phyloP scores from a whole-genome alignment of 2,113 vertebrate species.

The Australoheros scitulus region DNA sequence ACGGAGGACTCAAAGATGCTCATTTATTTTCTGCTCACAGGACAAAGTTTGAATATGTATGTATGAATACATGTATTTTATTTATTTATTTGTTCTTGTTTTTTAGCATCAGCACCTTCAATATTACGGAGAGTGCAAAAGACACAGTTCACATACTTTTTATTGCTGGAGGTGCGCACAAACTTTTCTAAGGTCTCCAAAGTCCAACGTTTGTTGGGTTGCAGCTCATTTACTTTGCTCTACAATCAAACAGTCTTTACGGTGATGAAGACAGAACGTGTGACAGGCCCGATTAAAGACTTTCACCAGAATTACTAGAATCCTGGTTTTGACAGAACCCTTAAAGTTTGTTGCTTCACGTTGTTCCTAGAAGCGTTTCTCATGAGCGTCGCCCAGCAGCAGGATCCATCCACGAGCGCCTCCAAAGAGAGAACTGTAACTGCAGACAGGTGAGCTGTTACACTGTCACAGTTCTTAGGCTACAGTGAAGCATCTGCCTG shows the following conservation, averaged over 20 bases:
- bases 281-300: too few relatives aligned
- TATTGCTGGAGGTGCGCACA: background rate
- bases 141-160: background rate
- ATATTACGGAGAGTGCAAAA: background rate
- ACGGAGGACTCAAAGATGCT: background rate
- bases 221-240: too few relatives aligned
- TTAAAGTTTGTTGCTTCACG: background rate
- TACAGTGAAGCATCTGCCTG: background rate
- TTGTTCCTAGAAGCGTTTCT: background rate
- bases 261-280: too few relatives aligned
- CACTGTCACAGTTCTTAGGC: background rate
- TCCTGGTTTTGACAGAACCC: too few relatives aligned
- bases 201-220: too few relatives aligned
- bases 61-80: background rate
- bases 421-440: background rate
- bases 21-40: background rate
- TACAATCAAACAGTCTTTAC: too few relatives aligned
- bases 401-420: too few relatives aligned
- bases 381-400: background rate
- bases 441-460: too few relatives aligned
- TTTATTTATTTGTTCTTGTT: too few relatives aligned
- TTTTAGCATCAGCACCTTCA: accelerated
- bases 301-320: too few relatives aligned
- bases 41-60: background rate
- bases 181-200: too few relatives aligned